Evolutionary conservation across 2,113 vertebrate species (phyloP), one percentile per base, ranked within the genome.

Genomic region (Rattus rattus): DNA sequence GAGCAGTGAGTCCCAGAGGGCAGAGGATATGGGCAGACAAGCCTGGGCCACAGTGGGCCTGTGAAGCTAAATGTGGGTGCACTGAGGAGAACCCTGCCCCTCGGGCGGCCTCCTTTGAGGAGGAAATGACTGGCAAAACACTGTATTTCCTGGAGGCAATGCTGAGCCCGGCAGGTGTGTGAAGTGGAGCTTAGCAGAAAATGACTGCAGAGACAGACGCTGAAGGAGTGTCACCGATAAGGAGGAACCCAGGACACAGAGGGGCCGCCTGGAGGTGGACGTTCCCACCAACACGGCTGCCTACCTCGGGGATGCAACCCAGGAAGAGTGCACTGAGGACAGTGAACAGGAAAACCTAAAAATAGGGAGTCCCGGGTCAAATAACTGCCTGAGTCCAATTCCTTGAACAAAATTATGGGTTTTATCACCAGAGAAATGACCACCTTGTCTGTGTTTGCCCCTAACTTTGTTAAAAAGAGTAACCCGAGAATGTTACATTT

Each of bases 71-170:
- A 59, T 30, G 22, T 19, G 47, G 30, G 20, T 9, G 12, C 54
- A 65, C 19, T 1, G 26, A 92, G 19, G 13, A 3, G 17, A 33
- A 10, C 2, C 24, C 20, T 14, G 52, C 65, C 86, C 43, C 83
- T 3, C 0, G 54, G 67, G 20, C 30, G 54, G 67, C 24, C 30
- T 28, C 52, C n/a, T 67, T 13, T 39, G 10, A 77, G 49, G 67
- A 95, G 39, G 36, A 96, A 97, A 63, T 39, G 69, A 76, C 79
- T n/a, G 70, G 56, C 2, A 30, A 67, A 90, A 84, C 69, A 80
- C 0, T 52, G 14, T 65, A 63, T 20, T n/a, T 91, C 76, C n/a
- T 39, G 80, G 75, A 88, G 43, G 56, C 65, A 61, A 84, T 0
- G 36, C 0, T 1, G 43, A 75, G n/a, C 36, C 24, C 59, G 84